Conservation (phyloP, 2,113 vertebrate species). For the Aramus guarauna region DNA sequence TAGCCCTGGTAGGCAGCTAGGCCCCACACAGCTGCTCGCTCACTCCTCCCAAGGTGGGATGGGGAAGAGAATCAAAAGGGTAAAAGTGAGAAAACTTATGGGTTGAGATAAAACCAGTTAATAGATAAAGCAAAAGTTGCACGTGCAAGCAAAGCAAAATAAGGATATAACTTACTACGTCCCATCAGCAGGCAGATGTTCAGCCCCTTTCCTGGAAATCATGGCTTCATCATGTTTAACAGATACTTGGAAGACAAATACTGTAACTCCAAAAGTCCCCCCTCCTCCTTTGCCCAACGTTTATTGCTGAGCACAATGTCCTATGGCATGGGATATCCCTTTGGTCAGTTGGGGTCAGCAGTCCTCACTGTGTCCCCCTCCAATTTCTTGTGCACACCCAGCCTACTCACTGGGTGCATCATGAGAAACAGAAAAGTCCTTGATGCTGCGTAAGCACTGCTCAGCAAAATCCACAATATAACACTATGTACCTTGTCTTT, state of each 20-base stretch:
- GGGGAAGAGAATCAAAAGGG: not conserved
- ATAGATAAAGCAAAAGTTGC: not conserved
- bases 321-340: not conserved
- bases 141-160: not conserved
- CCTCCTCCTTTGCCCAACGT: not conserved
- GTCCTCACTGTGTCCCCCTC: not conserved
- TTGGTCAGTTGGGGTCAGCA: not conserved
- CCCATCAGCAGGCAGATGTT: not conserved
- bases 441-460: not conserved
- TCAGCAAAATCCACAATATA: not conserved
- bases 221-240: not conserved
- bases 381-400: not conserved
- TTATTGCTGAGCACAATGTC: not conserved
- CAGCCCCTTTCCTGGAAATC: not conserved
- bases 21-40: rapidly evolving
- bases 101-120: not conserved
- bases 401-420: not conserved
- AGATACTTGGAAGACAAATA: not conserved
- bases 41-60: not conserved
- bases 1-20: not conserved
- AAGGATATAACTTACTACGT: not conserved
- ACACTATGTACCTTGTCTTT: not conserved
- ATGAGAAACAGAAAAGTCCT: not conserved
- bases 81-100: not conserved
- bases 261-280: rapidly evolving